phyloP scores from a whole-genome alignment of 2,113 vertebrate genomes.

The Cichladusa arquata region DNA sequence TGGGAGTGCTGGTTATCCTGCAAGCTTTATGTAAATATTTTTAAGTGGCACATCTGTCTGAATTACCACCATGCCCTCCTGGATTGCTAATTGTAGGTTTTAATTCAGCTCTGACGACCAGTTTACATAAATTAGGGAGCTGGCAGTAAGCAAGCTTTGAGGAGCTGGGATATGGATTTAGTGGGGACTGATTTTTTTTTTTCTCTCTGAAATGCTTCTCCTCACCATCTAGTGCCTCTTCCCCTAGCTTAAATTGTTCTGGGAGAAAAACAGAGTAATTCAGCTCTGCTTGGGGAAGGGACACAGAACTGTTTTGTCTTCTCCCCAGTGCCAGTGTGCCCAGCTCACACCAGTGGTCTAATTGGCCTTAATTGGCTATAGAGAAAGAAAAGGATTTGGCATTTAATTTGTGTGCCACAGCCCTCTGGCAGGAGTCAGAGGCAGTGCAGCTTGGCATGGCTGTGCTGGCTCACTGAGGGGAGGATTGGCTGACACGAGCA shows the following conservation, averaged over 20 bases:
- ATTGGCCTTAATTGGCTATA: not conserved
- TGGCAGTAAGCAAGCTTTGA: conserved; percentile 45
- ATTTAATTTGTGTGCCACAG: not conserved
- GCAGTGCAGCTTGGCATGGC: not conserved
- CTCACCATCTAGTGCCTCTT: not conserved
- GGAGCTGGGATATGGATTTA: not conserved
- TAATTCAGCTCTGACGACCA: conserved; percentile 56
- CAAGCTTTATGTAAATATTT: conserved; percentile 67
- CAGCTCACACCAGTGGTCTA: not conserved
- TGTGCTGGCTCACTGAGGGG: not conserved
- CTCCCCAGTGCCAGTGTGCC: not conserved
- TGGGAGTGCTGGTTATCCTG: conserved; percentile 22
- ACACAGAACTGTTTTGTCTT: not conserved
- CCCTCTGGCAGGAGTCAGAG: not conserved
- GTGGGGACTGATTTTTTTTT: not conserved
- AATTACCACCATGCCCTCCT: conserved; percentile 52
- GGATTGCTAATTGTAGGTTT: conserved; percentile 70
- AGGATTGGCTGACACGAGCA: not conserved
- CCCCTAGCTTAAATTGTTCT: not conserved
- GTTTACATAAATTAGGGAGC: conserved; percentile 67
- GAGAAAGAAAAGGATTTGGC: not conserved
- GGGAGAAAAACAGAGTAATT: not conserved
- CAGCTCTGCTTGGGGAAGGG: not conserved
- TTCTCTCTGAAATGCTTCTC: not conserved
- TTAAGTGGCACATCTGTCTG: conserved; percentile 67